Evolutionary conservation across 2,888 invertebrate genomes (phyloP), one percentile per base, ranked within the genome.

Genomic region (Flexamia atlantica): DNA sequence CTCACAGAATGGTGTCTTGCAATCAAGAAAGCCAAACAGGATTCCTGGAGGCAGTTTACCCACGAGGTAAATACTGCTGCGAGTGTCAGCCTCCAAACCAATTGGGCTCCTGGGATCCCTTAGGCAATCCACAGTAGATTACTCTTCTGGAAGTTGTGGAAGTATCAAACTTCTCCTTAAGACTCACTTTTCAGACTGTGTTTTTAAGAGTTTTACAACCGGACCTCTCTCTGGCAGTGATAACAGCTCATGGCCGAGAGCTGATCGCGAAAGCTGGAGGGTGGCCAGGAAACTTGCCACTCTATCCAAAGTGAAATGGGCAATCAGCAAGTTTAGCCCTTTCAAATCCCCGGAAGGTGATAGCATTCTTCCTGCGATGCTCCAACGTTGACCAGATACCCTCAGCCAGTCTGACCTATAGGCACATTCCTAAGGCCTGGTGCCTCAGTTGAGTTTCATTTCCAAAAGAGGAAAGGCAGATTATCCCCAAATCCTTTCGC

Each of bases 121-220:
- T 3, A 68, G 68, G 32, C 28, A 28, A 28, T 17, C 80, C 10
- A 28, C 28, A 32, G 53, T 53, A 17, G 25, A 28, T 17, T 80
- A 50, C 53, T 53, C 28, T 17, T n/a, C 53, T 50, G 80, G 23
- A 50, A 30, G 1, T 14, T 2, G 68, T 32, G 68, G 23, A 53
- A 53, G 53, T 53, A 50, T 79, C 79, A 79, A 79, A 50, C 79
- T 42, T 79, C 79, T 46, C 46, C 42, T 79, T 79, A 53, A 79
- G 79, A 79, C 79, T 23, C 50, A 79, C 25, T 79, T 50, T 50
- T 53, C 79, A 25, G 50, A 25, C 7, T 79, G 23, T 23, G 20
- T 25, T 14, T 20, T 50, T 50, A 28, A 46, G 50, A 50, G 50
- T 20, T 50, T 50, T 25, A 1, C 0, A 0, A 1, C 50, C 12